These are phyloP conservation scores for Tympanoctomys barrerae DNA, from an alignment of 2,797 vertebrate genomes.

Conservation along the genomic window DNA sequence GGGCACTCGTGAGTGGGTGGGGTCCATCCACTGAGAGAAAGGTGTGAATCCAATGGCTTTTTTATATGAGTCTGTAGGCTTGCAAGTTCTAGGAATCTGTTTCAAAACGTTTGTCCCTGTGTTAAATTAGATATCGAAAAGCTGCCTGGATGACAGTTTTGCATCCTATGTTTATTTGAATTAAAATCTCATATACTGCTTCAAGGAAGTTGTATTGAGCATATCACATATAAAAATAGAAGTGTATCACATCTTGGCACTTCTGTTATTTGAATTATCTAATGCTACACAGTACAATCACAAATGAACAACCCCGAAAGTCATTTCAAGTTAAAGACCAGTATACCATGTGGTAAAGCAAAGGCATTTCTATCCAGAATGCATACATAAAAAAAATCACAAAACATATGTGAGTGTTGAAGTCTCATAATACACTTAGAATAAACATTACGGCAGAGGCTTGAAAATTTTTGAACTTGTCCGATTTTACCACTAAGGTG, in stretches of 20 bases:
- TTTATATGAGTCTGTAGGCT: neutral
- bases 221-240: conserved; percentile 27
- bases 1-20: accelerated
- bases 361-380: neutral
- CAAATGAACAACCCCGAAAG: conserved; percentile 15
- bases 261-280: conserved; percentile 22
- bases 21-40: neutral
- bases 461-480: neutral
- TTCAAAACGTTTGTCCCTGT: neutral
- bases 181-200: neutral
- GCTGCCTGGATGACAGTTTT: too few species aligned
- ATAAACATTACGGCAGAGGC: neutral
- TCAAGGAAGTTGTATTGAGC: neutral
- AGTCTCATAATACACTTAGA: conserved; percentile 38
- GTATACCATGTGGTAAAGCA: neutral
- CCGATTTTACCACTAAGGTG: neutral
- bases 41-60: neutral
- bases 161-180: neutral
- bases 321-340: conserved; percentile 58
- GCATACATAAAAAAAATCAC: neutral
- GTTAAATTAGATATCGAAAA: neutral
- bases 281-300: conserved; percentile 18
- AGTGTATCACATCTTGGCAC: neutral
- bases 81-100: neutral
- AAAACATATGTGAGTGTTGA: neutral